These are phyloP conservation scores for Chymomyza fuscimana DNA, from an alignment of 2,888 invertebrate species.

Conservation along the genomic window DNA sequence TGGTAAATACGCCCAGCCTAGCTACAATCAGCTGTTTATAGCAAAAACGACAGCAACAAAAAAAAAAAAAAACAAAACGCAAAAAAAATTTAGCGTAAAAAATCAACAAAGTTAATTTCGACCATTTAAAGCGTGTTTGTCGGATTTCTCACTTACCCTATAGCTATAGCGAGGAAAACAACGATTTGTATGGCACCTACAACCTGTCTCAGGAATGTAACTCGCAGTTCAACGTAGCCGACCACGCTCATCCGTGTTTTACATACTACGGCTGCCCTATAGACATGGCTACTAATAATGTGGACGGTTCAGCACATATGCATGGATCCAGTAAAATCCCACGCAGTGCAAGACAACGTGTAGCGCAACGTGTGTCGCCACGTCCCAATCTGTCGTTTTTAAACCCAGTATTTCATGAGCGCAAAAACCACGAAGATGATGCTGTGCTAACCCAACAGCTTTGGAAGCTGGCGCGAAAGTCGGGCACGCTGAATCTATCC, in stretches of 20 bases:
- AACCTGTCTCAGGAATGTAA: conserved; percentile 21
- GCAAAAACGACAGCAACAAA: conserved; percentile 29
- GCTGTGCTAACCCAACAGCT: conserved; percentile 85
- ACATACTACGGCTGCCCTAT: conserved; percentile 31
- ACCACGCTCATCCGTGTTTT: not conserved
- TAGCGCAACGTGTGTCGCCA: conserved; percentile 42
- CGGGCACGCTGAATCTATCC: conserved; percentile 89
- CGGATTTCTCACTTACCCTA: not conserved
- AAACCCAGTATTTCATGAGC: conserved; percentile 85
- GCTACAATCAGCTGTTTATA: conserved; percentile 41
- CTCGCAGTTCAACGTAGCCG: not conserved
- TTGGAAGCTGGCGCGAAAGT: conserved; percentile 89
- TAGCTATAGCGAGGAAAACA: conserved; percentile 13
- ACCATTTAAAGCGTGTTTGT: not conserved
- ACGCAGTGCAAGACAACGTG: conserved; percentile 26
- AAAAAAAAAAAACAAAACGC: conserved; percentile 38
- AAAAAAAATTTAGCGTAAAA: conserved; percentile 23
- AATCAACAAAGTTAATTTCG: not conserved
- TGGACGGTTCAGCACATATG: not conserved
- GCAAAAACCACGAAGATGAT: conserved; percentile 86
- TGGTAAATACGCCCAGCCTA: conserved; percentile 18
- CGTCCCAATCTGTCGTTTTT: conserved; percentile 68
- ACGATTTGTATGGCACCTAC: not conserved
- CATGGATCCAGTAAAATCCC: conserved; percentile 47
- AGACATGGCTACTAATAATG: conserved; percentile 33